Percentiles rank a stretch among this genome's conserved stretches.
phyloP scores from a whole-genome alignment of 1,140 invertebrate species.

The Drosophila yakuba region DNA sequence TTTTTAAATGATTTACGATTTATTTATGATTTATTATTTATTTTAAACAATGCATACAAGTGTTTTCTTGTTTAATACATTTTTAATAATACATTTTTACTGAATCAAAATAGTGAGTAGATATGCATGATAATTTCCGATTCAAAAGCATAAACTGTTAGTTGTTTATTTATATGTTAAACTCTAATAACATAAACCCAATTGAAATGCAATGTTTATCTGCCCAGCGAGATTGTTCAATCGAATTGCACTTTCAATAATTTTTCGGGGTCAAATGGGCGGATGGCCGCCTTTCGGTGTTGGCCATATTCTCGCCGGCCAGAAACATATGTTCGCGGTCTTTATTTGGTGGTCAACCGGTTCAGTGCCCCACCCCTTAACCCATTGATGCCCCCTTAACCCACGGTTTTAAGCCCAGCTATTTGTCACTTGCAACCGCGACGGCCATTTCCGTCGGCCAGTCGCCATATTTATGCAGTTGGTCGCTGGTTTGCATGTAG shows the following conservation, averaged over 20 bases:
- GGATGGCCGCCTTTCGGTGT: constrained; percentile 6
- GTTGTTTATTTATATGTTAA: no score
- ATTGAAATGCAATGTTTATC: background rate
- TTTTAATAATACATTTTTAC: no score
- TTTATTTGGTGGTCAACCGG: constrained; percentile 74
- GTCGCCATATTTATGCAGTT: constrained; percentile 41
- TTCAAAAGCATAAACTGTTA: no score
- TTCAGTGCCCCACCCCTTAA: constrained; percentile 7
- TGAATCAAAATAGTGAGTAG: no score
- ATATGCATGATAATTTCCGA: no score
- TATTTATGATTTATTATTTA: no score
- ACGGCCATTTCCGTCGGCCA: constrained; percentile 64
- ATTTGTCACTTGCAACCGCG: constrained; percentile 81
- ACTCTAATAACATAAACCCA: no score
- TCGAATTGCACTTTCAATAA: background rate
- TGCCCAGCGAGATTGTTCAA: background rate
- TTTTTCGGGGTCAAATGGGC: constrained; percentile 16
- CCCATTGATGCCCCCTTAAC: constrained; percentile 33
- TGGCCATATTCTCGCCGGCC: constrained; percentile 42
- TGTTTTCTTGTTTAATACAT: no score
- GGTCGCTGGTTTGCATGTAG: constrained; percentile 10
- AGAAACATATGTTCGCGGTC: constrained; percentile 83
- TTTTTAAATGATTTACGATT: no score
- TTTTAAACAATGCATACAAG: no score
- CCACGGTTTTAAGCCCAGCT: constrained; percentile 24